These are phyloP conservation scores for Cephus rjabovi DNA, from an alignment of 2,888 invertebrate species.

Conservation along the genomic window DNA sequence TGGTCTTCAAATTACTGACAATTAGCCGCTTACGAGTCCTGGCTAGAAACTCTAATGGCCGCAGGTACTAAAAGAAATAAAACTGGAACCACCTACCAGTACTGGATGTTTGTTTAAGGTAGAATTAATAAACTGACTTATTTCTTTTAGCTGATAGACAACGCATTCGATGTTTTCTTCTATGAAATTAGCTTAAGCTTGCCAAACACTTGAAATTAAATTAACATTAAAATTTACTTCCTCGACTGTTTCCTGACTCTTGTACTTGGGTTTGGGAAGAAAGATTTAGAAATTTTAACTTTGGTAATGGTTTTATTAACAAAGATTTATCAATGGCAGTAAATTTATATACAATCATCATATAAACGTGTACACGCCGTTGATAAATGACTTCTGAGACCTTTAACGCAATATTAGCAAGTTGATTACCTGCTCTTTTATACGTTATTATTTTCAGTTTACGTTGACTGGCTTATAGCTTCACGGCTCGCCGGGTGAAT, in stretches of 20 bases:
- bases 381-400: background rate
- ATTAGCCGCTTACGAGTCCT: background rate
- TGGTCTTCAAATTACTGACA: background rate
- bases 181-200: background rate
- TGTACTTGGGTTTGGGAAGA: background rate
- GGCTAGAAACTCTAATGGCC: background rate
- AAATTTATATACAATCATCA: slow-evolving; percentile 2
- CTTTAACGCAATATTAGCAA: background rate
- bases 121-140: background rate
- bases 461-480: background rate
- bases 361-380: background rate
- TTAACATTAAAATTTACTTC: background rate
- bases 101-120: background rate
- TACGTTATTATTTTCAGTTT: background rate
- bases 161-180: background rate
- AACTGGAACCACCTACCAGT: background rate
- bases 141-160: background rate
- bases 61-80: background rate
- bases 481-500: background rate
- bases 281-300: background rate
- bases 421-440: background rate
- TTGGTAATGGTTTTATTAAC: background rate
- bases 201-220: background rate
- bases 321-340: background rate
- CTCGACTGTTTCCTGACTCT: background rate